Evolutionary conservation across 2,797 vertebrate species (phyloP).

Genomic region (Apodemus agrarius): DNA sequence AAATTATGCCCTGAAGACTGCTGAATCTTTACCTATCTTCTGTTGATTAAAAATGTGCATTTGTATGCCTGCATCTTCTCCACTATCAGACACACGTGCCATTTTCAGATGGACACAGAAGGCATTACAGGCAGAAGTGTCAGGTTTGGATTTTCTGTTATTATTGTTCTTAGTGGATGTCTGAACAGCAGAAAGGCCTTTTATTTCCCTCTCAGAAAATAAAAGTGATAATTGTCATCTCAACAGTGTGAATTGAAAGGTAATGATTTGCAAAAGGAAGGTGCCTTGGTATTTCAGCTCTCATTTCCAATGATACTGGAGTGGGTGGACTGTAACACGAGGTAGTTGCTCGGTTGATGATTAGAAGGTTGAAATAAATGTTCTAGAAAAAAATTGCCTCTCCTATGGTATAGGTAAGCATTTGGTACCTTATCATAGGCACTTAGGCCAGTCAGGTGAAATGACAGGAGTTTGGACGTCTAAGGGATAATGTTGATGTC

Average conservation of each 20-base stretch:
- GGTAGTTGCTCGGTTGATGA: background rate
- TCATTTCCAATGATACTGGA: background rate
- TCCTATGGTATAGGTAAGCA: background rate
- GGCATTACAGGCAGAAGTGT: background rate
- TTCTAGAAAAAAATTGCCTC: background rate
- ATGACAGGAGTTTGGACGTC: background rate
- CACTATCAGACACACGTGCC: background rate
- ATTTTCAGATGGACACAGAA: background rate
- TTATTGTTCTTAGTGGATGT: background rate
- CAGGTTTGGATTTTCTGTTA: background rate
- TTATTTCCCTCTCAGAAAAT: constrained; percentile 36
- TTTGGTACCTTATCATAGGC: background rate
- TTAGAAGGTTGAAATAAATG: constrained; percentile 7
- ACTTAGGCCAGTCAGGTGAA: background rate
- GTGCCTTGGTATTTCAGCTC: background rate
- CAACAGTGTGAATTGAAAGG: background rate
- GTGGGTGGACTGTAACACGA: background rate
- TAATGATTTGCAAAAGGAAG: background rate
- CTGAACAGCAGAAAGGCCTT: constrained; percentile 18
- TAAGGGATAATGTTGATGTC: background rate
- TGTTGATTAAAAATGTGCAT: constrained; percentile 20
- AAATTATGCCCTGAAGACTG: background rate
- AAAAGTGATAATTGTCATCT: background rate
- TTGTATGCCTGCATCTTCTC: background rate
- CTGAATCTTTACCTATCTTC: constrained; percentile 46